Percentiles rank a stretch among this genome's conserved stretches.
These are phyloP conservation scores for Daboia siamensis DNA, from an alignment of 2,113 vertebrate species.

Conservation along the genomic window DNA sequence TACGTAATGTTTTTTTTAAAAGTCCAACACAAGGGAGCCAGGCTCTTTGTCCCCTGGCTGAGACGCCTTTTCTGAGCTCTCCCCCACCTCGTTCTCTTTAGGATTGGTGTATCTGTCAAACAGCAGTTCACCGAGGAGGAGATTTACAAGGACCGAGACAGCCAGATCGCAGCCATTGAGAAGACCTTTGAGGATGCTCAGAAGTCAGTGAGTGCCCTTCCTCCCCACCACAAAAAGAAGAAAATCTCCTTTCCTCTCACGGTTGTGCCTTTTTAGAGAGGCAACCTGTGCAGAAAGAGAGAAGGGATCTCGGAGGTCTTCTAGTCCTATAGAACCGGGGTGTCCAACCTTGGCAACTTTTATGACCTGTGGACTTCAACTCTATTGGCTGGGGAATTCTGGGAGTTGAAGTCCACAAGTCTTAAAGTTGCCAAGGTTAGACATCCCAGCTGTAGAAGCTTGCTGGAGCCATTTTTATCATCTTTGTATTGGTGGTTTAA, in stretches of 20 bases:
- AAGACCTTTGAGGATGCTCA: conserved; percentile 96
- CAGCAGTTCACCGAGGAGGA: conserved; percentile 96
- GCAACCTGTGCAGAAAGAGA: background rate
- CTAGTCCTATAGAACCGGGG: background rate
- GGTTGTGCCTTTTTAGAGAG: background rate
- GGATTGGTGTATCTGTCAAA: conserved; percentile 94
- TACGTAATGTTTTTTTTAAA: too few relatives aligned
- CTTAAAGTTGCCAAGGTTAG: background rate
- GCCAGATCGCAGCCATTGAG: conserved; percentile 92
- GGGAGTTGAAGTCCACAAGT: background rate
- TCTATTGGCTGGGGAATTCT: background rate
- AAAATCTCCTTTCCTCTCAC: background rate
- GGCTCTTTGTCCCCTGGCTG: too few relatives aligned
- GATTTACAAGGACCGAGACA: conserved; percentile 94
- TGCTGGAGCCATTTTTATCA: background rate
- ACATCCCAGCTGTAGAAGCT: background rate
- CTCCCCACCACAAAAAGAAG: too few relatives aligned
- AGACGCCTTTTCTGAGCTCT: background rate
- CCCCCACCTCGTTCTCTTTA: conserved; percentile 29
- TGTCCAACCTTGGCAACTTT: background rate
- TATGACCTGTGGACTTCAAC: background rate
- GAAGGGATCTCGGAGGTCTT: background rate
- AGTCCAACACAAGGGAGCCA: background rate
- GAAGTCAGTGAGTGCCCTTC: conserved; percentile 73
- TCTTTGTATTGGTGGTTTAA: background rate